Evolutionary conservation across 2,797 vertebrate genomes (phyloP), one percentile per base, ranked within the genome.

Genomic region (Coendou prehensilis): DNA sequence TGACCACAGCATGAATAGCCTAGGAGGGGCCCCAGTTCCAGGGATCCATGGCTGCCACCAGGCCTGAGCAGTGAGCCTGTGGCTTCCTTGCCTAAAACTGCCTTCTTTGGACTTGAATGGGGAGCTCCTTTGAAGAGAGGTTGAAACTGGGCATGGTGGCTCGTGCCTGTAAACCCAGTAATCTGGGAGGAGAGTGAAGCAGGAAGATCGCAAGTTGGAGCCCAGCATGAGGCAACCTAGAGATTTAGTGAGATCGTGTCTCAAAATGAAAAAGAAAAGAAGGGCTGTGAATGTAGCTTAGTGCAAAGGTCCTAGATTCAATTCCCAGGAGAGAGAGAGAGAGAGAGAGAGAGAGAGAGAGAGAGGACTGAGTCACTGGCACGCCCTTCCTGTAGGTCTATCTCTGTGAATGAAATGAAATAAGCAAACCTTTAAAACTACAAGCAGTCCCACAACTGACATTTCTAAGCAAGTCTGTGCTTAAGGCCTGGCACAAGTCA

Each of bases 1-100:
- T 3, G 9, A 14, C 26, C 18, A 3, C 0, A 0, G 52, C 2
- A 1, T 20, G 7, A 2, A 13, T 1, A 0, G 9, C 28, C n/a
- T 0, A 5, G 28, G 67, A 57, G 75, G 15, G 20, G 10, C n/a
- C 56, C 2, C 0, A 1, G n/a, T 9, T 18, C 17, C 37, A 13
- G 8, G 14, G 47, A n/a, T 8, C 30, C 14, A 10, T 0, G 0
- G 18, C 23, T 1, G 0, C 20, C 9, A 7, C 11, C 1, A 0
- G 79, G 78, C 41, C 89, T 30, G 30, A 52, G 69, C 23, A 4
- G 17, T 8, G 28, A 30, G 17, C 0, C 23, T 9, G 11, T 3
- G 18, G 4, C 26, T 59, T 30, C 33, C 28, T 28, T 64, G 20
- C 37, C 52, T 30, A n/a, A 30, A 75, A 9, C 2, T 1, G 4